These are phyloP conservation scores for Eulemur mongoz DNA, from an alignment of 2,797 vertebrate species.

Conservation along the genomic window DNA sequence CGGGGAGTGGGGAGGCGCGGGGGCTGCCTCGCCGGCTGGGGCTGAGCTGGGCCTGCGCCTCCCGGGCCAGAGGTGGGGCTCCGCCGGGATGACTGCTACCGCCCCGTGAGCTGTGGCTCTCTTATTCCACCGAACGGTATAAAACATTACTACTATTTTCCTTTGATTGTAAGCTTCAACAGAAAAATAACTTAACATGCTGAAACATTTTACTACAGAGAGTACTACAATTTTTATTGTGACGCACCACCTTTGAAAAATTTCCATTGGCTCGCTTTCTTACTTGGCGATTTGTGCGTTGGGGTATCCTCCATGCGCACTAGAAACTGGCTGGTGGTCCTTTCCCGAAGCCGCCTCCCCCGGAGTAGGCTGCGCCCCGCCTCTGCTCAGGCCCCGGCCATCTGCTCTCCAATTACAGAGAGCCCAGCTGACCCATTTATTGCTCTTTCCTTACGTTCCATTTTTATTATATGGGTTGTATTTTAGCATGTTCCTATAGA, in stretches of 20 bases:
- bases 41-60: neutral
- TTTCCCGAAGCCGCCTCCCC: neutral
- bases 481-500: neutral
- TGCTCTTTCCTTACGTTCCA: neutral
- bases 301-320: neutral
- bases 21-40: accelerated
- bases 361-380: accelerated
- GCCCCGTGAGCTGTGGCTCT: neutral
- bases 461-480: neutral
- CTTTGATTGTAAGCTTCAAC: neutral
- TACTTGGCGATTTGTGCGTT: neutral
- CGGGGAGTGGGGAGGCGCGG: neutral
- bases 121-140: neutral
- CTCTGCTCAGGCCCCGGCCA: neutral
- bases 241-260: neutral
- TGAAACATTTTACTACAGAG: neutral
- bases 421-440: too few relatives aligned
- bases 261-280: neutral
- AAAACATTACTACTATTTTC: neutral
- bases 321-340: accelerated
- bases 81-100: neutral
- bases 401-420: neutral
- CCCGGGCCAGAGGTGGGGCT: neutral
- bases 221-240: neutral
- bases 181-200: neutral